Percentiles rank a stretch among this genome's conserved stretches.
These are phyloP conservation scores for Salpingus planirostris DNA, from an alignment of 2,888 invertebrate genomes.

Conservation along the genomic window DNA sequence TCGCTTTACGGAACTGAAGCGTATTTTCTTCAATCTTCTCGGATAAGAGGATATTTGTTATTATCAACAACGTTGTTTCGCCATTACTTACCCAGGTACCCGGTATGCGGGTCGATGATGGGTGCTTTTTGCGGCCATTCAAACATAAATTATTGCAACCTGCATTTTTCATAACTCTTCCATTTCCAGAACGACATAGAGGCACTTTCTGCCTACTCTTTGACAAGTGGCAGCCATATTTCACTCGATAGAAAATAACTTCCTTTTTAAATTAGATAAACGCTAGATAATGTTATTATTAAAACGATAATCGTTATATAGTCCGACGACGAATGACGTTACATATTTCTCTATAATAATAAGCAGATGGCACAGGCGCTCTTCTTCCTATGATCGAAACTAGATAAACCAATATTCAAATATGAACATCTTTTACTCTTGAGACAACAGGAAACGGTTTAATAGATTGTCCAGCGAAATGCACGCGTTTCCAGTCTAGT, in stretches of 20 bases:
- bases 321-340: conserved; percentile 8
- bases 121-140: no score
- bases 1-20: conserved; percentile 11
- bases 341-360: not conserved
- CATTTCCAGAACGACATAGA: no score
- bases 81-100: conserved; percentile 1
- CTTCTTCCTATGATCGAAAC: conserved; percentile 11
- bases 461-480: conserved; percentile 12
- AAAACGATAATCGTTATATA: no score
- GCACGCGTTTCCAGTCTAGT: no score
- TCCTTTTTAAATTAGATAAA: not conserved
- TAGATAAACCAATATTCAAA: conserved; percentile 11
- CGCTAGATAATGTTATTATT: conserved; percentile 1
- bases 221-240: not conserved
- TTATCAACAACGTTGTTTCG: conserved; percentile 2
- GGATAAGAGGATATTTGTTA: conserved; percentile 6
- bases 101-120: not conserved
- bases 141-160: no score
- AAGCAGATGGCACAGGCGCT: conserved; percentile 9
- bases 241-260: not conserved
- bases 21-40: conserved; percentile 6
- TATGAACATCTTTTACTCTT: conserved; percentile 5
- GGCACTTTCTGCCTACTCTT: not conserved
- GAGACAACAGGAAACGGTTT: conserved; percentile 15
- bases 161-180: no score